Percentiles rank a stretch among this genome's conserved stretches.
These are phyloP conservation scores for Amphilophus citrinellus DNA, from an alignment of 2,113 vertebrate species.

Conservation along the genomic window DNA sequence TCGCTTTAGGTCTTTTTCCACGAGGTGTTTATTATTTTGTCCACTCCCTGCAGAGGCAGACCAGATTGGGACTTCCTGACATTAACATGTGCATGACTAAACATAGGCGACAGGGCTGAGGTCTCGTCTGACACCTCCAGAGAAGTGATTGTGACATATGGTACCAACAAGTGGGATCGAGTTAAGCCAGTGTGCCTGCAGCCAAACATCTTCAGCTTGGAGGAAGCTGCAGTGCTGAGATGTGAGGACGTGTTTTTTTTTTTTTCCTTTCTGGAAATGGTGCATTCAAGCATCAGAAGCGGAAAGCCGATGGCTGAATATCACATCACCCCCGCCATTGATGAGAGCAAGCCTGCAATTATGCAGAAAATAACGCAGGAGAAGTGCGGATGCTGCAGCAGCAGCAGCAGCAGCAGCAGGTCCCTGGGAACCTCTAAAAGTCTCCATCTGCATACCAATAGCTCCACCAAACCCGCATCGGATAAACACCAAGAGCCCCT, in stretches of 20 bases:
- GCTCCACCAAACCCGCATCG: conserved; percentile 38
- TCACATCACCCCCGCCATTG: conserved; percentile 50
- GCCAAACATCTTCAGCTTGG: neutral
- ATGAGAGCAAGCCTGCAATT: conserved; percentile 46
- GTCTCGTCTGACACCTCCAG: conserved; percentile 1
- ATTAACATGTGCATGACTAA: neutral
- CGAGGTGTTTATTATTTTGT: neutral
- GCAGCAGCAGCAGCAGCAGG: conserved; percentile 37
- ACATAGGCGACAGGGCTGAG: neutral
- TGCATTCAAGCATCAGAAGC: conserved; percentile 37
- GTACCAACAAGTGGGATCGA: conserved; percentile 68
- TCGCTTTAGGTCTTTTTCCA: neutral
- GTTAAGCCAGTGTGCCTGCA: conserved; percentile 20
- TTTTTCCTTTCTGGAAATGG: conserved; percentile 2
- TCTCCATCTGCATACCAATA: conserved; percentile 61
- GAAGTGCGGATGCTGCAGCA: conserved; percentile 40
- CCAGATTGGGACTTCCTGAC: neutral
- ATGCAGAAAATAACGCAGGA: conserved; percentile 12
- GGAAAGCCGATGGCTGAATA: conserved; percentile 32
- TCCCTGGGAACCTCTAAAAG: conserved; percentile 54
- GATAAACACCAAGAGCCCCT: conserved; percentile 20
- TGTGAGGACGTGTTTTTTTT: neutral
- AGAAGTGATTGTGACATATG: conserved; percentile 13
- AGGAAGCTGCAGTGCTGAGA: conserved; percentile 21
- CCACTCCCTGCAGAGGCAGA: neutral